Percentiles rank a stretch among this genome's conserved stretches.
These are phyloP conservation scores for Amphipoea oculea DNA, from an alignment of 2,888 invertebrate species.

Conservation along the genomic window DNA sequence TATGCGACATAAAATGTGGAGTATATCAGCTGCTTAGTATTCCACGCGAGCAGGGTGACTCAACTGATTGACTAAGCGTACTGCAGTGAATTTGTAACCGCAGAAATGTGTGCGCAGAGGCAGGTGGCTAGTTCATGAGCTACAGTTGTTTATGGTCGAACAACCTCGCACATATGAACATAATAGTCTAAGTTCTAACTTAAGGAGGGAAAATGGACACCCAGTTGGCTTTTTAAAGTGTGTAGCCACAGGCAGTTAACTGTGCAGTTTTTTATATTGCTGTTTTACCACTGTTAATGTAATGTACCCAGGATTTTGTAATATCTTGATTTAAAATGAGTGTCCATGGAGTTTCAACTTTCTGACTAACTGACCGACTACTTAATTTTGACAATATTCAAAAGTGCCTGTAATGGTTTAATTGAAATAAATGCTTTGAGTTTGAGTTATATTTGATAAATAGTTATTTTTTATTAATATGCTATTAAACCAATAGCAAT, in stretches of 20 bases:
- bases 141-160: constrained; percentile 1
- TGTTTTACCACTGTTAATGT: neutral
- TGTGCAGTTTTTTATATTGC: neutral
- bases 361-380: too few relatives aligned
- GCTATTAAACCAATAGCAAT: neutral
- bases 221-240: neutral
- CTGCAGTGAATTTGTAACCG: constrained; percentile 31
- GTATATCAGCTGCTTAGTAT: constrained; percentile 48
- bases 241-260: neutral
- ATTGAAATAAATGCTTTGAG: too few relatives aligned
- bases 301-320: too few relatives aligned
- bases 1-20: constrained; percentile 40
- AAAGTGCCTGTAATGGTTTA: too few relatives aligned
- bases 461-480: neutral
- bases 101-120: constrained; percentile 25
- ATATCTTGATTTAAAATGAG: too few relatives aligned
- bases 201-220: neutral
- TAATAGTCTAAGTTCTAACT: neutral
- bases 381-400: too few relatives aligned
- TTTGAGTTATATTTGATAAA: too few relatives aligned
- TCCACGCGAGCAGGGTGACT: constrained; percentile 39
- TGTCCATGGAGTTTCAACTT: too few relatives aligned
- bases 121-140: constrained; percentile 14
- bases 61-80: constrained; percentile 50
- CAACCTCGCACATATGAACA: neutral